Percentiles rank a stretch among this genome's conserved stretches.
Evolutionary conservation across 2,888 invertebrate species (phyloP).

Genomic region (Altica lythri): DNA sequence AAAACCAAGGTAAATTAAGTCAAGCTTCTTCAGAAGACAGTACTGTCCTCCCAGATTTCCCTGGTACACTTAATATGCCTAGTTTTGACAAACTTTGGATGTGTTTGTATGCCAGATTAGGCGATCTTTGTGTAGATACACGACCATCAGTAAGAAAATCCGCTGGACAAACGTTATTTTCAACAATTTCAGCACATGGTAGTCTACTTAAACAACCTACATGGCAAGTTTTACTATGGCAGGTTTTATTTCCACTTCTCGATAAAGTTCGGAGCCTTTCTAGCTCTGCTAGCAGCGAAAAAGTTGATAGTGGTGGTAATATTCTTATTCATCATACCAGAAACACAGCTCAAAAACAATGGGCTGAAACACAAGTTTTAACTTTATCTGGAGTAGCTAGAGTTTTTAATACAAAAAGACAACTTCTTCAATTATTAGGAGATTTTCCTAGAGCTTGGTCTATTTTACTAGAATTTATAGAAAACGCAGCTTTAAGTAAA

Average conservation of each 20-base stretch:
- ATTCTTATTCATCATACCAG: constrained; percentile 97
- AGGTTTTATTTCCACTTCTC: constrained; percentile 92
- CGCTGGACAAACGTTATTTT: constrained; percentile 96
- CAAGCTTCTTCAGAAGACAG: constrained; percentile 74
- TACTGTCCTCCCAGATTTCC: constrained; percentile 81
- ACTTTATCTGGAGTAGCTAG: constrained; percentile 90
- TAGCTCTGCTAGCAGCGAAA: constrained; percentile 73
- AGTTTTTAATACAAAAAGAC: constrained; percentile 89
- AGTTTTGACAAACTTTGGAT: constrained; percentile 95
- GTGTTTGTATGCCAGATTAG: constrained; percentile 87
- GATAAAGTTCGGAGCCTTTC: constrained; percentile 85
- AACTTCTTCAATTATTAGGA: constrained; percentile 78
- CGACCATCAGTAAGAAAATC: constrained; percentile 96
- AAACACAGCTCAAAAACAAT: constrained; percentile 98
- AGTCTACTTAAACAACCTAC: constrained; percentile 83
- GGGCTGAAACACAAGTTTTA: constrained; percentile 94
- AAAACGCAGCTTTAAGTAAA: constrained; percentile 86
- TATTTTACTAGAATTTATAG: constrained; percentile 89
- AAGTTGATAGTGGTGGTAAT: constrained; percentile 87
- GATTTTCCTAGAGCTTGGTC: constrained; percentile 96
- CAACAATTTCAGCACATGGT: constrained; percentile 96
- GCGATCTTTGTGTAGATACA: constrained; percentile 91
- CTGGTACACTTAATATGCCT: constrained; percentile 81
- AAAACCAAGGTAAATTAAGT: constrained; percentile 86
- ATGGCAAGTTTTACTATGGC: constrained; percentile 94